Base-by-base conservation (phyloP, 2,888 invertebrate genomes). In the Scaptomyza caliginosa region DNA sequence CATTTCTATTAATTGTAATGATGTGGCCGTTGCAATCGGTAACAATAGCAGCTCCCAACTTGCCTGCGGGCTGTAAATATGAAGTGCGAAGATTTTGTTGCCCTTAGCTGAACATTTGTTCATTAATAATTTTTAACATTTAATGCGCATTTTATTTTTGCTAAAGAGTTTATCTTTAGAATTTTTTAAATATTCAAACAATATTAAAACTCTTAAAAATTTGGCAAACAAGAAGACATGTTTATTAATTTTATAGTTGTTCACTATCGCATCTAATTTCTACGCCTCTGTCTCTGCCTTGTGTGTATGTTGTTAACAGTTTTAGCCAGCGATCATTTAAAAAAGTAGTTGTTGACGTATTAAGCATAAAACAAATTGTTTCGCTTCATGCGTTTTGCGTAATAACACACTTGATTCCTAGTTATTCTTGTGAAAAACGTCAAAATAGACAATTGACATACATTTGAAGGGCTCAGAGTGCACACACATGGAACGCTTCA, bases 1-100 rank as follows among this genome's bases (percentile, higher is more conserved):
- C 80, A 81, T 67, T 86, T 76, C 54, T 86, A 83, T 81, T 81
- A 81, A 85, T 81, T 86, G 87, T 81, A 77, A 84, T 86, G 72
- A 81, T 77, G 85, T 57, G 69, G 46, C 32, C 39, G 46, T 56
- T 86, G 85, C 84, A 80, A 52, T 34, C 39, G 54, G 67, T 63
- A 77, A 74, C 77, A 77, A 73, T 67, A 45, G 59, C 76, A 26
- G 13, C 39, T 40, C 26, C 46, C 45, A 24, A 17, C 6, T 59
- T 43, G 56, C 43, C 26, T 42, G 19, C 17, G 4, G 62, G 48
- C n/a, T 1, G 30, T 0, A 42, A 24, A 10, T 24, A 23, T n/a
- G 3, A 26, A 56, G 71, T 60, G 75, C 52, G 23, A 74, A 74
- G 62, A 57, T 57, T 50, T 40, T 62, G 51, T 11, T 49, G 74